These are phyloP conservation scores for Stenchaetothrips biformis DNA, from an alignment of 2,888 invertebrate genomes.

Conservation along the genomic window DNA sequence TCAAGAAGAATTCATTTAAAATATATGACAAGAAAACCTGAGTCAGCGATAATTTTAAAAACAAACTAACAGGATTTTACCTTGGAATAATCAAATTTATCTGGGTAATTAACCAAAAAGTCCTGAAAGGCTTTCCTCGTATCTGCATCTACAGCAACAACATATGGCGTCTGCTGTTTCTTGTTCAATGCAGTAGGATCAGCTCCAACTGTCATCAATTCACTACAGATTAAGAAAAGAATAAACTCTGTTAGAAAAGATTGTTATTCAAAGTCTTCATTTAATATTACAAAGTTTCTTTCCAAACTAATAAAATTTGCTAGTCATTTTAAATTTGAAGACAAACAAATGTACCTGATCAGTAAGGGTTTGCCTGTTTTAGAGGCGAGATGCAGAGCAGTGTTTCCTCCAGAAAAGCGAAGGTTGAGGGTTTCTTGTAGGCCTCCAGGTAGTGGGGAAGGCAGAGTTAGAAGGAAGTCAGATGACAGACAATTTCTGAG, in stretches of 20 bases:
- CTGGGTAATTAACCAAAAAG: constrained; percentile 66
- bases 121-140: constrained; percentile 65
- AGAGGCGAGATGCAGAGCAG: constrained; percentile 68
- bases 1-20: constrained; percentile 27
- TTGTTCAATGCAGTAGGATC: constrained; percentile 67
- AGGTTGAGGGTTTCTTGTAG: constrained; percentile 37
- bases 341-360: constrained; percentile 51
- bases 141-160: constrained; percentile 59
- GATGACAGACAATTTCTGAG: constrained; percentile 45
- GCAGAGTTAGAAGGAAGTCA: constrained; percentile 43
- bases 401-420: constrained; percentile 51
- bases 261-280: background rate
- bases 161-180: constrained; percentile 67
- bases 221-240: constrained; percentile 41
- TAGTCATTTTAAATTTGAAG: background rate
- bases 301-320: background rate
- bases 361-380: constrained; percentile 57
- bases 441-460: constrained; percentile 36
- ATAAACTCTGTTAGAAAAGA: too few relatives aligned
- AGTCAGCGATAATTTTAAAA: constrained; percentile 29
- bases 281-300: background rate
- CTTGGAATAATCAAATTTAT: constrained; percentile 69
- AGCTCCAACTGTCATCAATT: constrained; percentile 61
- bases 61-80: constrained; percentile 45
- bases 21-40: constrained; percentile 23